phyloP scores from a whole-genome alignment of 2,113 vertebrate genomes.

The Macaca nemestrina region DNA sequence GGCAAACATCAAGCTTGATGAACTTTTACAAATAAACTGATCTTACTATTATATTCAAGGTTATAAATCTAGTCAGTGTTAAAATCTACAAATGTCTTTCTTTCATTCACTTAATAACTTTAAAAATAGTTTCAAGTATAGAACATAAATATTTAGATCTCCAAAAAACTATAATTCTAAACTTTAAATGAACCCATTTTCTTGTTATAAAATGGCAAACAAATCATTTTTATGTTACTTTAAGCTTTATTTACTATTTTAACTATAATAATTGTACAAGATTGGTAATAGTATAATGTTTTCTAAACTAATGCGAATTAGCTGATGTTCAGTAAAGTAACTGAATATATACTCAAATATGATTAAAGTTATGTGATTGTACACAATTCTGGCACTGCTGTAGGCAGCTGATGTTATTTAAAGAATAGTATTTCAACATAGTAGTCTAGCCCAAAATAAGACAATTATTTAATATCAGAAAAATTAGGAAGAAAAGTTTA shows the following conservation, averaged over 20 bases:
- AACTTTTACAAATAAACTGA: not conserved
- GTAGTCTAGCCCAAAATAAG: not conserved
- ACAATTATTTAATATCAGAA: constrained; percentile 13
- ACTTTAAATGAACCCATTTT: not conserved
- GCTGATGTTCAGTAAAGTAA: not conserved
- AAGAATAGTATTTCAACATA: not conserved
- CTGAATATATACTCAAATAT: not conserved
- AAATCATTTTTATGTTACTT: not conserved
- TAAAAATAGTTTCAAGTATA: not conserved
- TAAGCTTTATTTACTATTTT: not conserved
- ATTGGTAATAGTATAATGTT: not conserved
- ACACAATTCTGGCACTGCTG: not conserved
- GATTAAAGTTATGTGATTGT: not conserved
- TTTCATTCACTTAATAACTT: not conserved
- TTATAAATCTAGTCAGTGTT: not conserved
- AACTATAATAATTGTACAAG: not conserved
- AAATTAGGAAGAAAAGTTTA: not conserved
- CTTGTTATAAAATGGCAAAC: not conserved
- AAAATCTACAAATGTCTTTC: not conserved
- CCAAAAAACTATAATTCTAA: not conserved
- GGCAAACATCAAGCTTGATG: not conserved
- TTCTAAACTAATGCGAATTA: not conserved
- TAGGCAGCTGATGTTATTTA: not conserved
- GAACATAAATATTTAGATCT: not conserved
- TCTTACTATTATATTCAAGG: not conserved